Conservation (phyloP, 2,797 vertebrate genomes). For the Anguilla anguilla region DNA sequence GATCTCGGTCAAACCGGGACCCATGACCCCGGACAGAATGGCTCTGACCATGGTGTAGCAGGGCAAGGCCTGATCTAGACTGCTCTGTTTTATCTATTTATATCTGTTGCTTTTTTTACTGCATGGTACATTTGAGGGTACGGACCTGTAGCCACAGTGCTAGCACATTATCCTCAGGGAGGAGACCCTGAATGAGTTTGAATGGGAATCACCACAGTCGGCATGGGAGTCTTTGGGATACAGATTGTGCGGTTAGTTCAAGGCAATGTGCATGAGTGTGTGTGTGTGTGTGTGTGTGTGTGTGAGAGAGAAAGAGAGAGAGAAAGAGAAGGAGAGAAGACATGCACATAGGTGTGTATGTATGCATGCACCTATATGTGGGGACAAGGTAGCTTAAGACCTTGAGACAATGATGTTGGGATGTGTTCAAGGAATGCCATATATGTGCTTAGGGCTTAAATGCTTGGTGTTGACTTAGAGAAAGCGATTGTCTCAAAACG, state of each 20-base stretch:
- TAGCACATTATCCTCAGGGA: not conserved
- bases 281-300: constrained; percentile 35
- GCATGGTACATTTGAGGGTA: constrained; percentile 54
- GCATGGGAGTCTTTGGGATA: not conserved
- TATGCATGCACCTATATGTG: not conserved
- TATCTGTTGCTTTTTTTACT: constrained; percentile 36
- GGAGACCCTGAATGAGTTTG: not conserved
- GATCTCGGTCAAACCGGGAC: constrained; percentile 89
- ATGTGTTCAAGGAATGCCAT: not conserved
- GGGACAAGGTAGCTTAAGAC: not conserved
- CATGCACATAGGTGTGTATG: not conserved
- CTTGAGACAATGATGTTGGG: not conserved
- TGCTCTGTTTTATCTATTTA: constrained; percentile 48
- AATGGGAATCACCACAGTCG: not conserved
- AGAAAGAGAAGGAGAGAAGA: constrained; percentile 26
- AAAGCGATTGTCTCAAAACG: constrained; percentile 1
- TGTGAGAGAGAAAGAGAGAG: constrained; percentile 32
- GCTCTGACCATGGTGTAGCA: constrained; percentile 61
- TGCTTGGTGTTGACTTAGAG: constrained; percentile 26
- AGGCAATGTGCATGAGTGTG: not conserved
- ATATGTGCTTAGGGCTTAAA: constrained; percentile 51
- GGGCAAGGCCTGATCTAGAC: constrained; percentile 9
- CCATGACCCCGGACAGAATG: constrained; percentile 82
- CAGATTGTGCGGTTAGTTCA: not conserved
- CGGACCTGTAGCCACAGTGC: constrained; percentile 1